Evolutionary conservation across 1,140 invertebrate species (phyloP), one percentile per base, ranked within the genome.

Genomic region (Phortica variegata): DNA sequence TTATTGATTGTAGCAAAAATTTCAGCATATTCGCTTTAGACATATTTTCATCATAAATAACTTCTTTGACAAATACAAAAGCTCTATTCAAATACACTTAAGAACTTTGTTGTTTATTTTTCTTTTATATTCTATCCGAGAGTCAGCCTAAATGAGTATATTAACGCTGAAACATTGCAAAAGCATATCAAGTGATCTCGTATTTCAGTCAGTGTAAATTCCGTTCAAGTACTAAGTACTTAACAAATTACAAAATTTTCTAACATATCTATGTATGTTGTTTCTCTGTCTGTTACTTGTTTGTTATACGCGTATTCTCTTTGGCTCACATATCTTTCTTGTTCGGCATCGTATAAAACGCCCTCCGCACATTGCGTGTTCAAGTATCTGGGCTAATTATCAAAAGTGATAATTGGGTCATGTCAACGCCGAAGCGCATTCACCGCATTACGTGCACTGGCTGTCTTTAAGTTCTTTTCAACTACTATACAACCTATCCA

Each of bases 341-440:
- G 34, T 39, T 37, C 38, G 29, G 10, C 39, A 56, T 56, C 31
- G 48, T 6, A 29, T 29, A 55, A 44, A 56, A 49, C 52, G 52
- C 26, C 12, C 12, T 56, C 40, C 26, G 31, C 47, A 48, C 39
- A 49, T 44, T 56, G 52, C 50, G 48, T 53, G 23, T 18, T 5
- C 13, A 18, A 15, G 18, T 43, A 56, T 56, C 56, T 58, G 49
- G 56, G 54, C 56, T 58, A 58, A 58, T 58, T 58, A 65, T 61
- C 55, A 65, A 58, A n/a, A n/a, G 55, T 47, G 49, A 69, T 61
- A 61, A 61, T 56, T 57, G 50, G 59, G 59, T 61, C 59, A 63
- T 55, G 65, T 65, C 61, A 65, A 59, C 61, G 52, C 13, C 19
- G 49, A 56, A 51, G 44, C 41, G 48, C 41, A 54, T 49, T 36